A percentile compares a stretch with the other conserved stretches of the same genome.
These are phyloP conservation scores for Meloidogyne floridensis DNA, from an alignment of 1,140 invertebrate species.

Conservation along the genomic window DNA sequence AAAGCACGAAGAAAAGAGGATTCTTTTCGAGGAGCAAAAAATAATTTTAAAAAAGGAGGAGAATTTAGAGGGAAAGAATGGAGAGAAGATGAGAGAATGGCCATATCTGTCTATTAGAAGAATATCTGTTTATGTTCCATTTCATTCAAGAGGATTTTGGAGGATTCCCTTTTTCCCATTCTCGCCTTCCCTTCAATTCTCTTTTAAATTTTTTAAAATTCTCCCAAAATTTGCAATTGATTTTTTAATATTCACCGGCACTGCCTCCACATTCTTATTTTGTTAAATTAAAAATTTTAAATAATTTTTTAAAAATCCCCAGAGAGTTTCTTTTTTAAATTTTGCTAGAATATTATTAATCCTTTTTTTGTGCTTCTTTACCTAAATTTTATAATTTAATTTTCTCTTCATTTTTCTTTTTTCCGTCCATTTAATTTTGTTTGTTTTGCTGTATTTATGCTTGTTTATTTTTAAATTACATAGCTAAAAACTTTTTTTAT, in stretches of 20 bases:
- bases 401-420: neutral
- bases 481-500: neutral
- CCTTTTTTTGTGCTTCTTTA: neutral
- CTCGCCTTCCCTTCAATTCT: neutral
- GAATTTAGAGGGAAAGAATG: neutral
- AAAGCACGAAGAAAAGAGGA: slow-evolving; percentile 42
- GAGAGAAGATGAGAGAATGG: no score
- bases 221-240: slow-evolving; percentile 4
- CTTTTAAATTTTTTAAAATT: neutral
- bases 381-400: neutral
- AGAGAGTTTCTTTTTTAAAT: neutral
- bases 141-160: no score
- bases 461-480: neutral
- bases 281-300: neutral
- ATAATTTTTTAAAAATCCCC: neutral
- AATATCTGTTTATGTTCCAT: no score
- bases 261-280: neutral
- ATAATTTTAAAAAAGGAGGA: neutral
- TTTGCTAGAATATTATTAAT: neutral
- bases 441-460: neutral
- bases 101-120: no score
- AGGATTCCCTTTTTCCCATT: no score
- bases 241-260: neutral
- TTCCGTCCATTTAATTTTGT: neutral
- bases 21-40: slow-evolving; percentile 46